A percentile compares a stretch with the other conserved stretches of the same genome.
These are phyloP conservation scores for Aphelocoma californica DNA, from an alignment of 2,797 vertebrate species.

Conservation along the genomic window DNA sequence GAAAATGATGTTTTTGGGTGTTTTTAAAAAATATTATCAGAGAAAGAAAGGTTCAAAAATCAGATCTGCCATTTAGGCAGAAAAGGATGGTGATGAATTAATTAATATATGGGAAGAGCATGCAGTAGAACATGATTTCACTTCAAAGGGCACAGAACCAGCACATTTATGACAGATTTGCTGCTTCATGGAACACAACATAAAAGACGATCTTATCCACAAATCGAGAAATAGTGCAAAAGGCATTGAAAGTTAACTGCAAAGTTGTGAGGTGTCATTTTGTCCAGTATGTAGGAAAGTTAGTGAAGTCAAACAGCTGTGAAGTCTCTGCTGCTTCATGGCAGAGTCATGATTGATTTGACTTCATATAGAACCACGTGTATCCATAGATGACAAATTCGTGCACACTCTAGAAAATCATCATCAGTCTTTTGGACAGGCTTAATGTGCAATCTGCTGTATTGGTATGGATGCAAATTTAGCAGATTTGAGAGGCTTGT, in stretches of 20 bases:
- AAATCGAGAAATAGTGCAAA: background rate
- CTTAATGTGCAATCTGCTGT: background rate
- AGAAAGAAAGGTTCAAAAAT: background rate
- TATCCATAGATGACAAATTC: background rate
- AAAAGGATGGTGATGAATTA: background rate
- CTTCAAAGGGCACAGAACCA: background rate
- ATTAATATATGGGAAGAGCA: background rate
- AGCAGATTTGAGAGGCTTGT: background rate
- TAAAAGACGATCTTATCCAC: background rate
- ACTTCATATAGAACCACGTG: background rate
- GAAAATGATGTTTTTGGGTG: fast-evolving
- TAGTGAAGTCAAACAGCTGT: background rate
- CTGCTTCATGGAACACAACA: background rate
- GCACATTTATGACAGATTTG: background rate
- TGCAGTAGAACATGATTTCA: constrained; percentile 2
- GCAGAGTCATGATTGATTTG: background rate
- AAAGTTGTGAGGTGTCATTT: background rate
- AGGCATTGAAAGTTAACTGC: background rate
- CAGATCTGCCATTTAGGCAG: background rate
- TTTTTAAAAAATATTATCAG: background rate
- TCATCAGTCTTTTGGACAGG: background rate
- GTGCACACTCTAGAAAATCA: background rate
- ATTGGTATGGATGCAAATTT: background rate
- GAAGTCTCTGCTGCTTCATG: background rate
- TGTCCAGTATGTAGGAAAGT: background rate